These are phyloP conservation scores for Pollicipes pollicipes DNA, from an alignment of 1,140 invertebrate genomes.

Conservation along the genomic window DNA sequence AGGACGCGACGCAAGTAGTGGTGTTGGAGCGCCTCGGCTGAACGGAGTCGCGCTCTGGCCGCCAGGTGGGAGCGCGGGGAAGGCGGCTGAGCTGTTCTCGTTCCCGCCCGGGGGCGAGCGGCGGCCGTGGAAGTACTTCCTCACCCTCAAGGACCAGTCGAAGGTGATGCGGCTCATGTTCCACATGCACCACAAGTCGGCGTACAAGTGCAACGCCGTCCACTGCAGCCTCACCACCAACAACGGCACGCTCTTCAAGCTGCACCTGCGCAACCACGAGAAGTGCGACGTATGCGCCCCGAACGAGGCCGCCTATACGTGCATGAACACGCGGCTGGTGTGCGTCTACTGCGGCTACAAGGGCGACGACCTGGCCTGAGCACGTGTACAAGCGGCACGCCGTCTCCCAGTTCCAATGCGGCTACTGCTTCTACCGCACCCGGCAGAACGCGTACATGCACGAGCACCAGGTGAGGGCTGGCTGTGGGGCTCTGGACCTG, in stretches of 20 bases:
- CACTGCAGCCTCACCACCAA: slow-evolving; percentile 5
- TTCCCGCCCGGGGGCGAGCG: not conserved
- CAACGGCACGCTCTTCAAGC: not conserved
- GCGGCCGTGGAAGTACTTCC: slow-evolving; percentile 1
- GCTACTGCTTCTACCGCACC: slow-evolving; percentile 37
- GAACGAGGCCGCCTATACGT: not conserved
- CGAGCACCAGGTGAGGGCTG: not conserved
- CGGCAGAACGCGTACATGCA: not conserved
- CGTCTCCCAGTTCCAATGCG: slow-evolving; percentile 35
- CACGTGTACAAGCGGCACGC: slow-evolving; percentile 32
- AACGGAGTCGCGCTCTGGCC: too few species aligned
- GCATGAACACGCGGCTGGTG: not conserved
- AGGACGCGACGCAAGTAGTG: too few species aligned
- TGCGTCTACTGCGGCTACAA: slow-evolving; percentile 5
- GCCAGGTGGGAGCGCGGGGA: too few species aligned
- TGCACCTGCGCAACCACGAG: slow-evolving; percentile 4
- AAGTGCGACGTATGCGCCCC: not conserved
- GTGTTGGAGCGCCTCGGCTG: too few species aligned
- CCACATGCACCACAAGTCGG: not conserved
- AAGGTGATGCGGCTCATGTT: slow-evolving; percentile 1
- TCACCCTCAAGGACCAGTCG: not conserved
- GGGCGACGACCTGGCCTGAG: slow-evolving; percentile 15
- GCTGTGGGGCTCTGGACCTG: too few species aligned
- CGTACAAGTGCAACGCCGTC: not conserved
- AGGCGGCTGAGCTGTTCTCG: not conserved